Evolutionary conservation across 2,797 vertebrate species (phyloP).

Genomic region (Megaceryle alcyon): DNA sequence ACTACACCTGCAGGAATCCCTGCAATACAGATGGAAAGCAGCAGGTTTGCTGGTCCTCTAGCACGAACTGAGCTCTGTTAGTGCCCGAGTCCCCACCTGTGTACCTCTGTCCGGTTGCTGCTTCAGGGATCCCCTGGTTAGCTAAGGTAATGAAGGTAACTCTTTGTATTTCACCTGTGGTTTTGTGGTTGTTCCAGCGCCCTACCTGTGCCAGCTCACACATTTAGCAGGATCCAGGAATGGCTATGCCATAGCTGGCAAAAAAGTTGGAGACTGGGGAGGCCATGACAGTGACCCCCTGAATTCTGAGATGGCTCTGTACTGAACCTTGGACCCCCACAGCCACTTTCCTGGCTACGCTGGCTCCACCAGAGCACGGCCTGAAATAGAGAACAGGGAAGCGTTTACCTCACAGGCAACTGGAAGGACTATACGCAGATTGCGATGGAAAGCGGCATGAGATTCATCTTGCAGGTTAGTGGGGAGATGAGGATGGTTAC

Average conservation of each 20-base stretch:
- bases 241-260: background rate
- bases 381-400: background rate
- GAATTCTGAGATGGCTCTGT: background rate
- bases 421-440: background rate
- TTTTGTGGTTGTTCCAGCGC: background rate
- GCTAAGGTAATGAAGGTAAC: background rate
- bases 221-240: background rate
- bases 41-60: background rate
- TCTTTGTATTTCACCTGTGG: background rate
- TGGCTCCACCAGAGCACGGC: background rate
- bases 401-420: background rate
- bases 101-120: too few species aligned
- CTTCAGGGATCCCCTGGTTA: background rate
- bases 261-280: background rate
- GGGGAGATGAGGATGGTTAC: background rate
- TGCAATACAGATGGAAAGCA: background rate
- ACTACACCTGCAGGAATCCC: background rate
- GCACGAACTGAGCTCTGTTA: background rate
- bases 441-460: background rate
- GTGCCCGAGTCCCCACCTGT: background rate
- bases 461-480: background rate
- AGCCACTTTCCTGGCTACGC: background rate
- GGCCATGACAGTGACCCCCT: background rate
- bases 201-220: background rate
- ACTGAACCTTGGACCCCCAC: background rate